phyloP scores from a whole-genome alignment of 2,888 invertebrate species.

The Metallyticus violacea region DNA sequence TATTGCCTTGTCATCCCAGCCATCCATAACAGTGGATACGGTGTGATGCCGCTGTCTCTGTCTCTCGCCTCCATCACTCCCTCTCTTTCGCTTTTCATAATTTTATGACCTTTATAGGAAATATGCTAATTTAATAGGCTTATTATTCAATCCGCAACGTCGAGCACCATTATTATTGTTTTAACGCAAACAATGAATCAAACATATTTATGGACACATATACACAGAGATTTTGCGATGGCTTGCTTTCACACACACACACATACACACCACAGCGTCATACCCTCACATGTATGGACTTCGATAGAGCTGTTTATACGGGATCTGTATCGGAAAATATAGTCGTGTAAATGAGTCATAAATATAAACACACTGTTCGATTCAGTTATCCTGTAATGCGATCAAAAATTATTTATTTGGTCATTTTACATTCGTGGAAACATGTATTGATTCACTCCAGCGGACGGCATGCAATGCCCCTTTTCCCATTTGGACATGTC shows the following conservation, averaged over 20 bases:
- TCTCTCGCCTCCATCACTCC: too few relatives aligned
- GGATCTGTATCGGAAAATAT: constrained; percentile 8
- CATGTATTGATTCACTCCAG: constrained; percentile 5
- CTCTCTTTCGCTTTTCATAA: not conserved
- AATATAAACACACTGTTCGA: constrained; percentile 21
- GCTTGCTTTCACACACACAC: not conserved
- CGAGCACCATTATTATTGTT: constrained; percentile 13
- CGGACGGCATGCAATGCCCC: not conserved
- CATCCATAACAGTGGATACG: not conserved
- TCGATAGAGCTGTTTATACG: constrained; percentile 7
- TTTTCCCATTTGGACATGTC: not conserved
- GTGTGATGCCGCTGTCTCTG: not conserved
- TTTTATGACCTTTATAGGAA: constrained; percentile 14
- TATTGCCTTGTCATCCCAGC: not conserved
- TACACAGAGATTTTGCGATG: not conserved
- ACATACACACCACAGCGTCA: too few relatives aligned
- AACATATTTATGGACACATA: constrained; percentile 12
- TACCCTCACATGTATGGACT: not conserved
- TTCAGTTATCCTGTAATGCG: constrained; percentile 23
- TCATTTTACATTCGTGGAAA: constrained; percentile 16
- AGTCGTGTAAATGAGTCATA: constrained; percentile 17
- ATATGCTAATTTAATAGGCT: constrained; percentile 16
- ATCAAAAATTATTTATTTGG: constrained; percentile 26
- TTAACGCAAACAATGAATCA: constrained; percentile 19
- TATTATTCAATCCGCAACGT: constrained; percentile 14